Base-by-base conservation (phyloP, 2,888 invertebrate genomes). In the Lasioglossum figueresi region DNA sequence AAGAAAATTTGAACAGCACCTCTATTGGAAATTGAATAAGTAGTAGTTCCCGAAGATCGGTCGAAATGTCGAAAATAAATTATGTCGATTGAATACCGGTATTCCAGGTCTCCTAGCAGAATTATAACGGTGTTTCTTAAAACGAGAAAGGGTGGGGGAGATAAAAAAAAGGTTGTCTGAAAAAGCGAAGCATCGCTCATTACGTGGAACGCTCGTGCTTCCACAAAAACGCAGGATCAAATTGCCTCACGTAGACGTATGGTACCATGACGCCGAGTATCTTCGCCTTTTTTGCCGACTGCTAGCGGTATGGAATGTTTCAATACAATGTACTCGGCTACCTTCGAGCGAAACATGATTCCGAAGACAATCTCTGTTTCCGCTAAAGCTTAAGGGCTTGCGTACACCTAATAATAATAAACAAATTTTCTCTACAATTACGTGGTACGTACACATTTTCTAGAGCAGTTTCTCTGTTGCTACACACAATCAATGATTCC, bases 161-260 rank as follows among this genome's bases (percentile, higher is more conserved):
- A 48, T 75, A 45, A 82, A 80, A 76, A 70, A 77, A 66, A n/a
- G 14, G 63, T 14, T 74, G 31, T 27, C 45, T 34, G 43, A 85
- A 86, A 84, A 77, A 80, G 85, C 73, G 82, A 90, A 88, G 88
- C 90, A 82, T 91, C 85, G 88, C 89, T 92, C 88, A 90, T 92
- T 92, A 91, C 86, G 85, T 79, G 89, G 91, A 91, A 91, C 90
- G 89, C 84, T 88, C 75, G 87, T 81, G 85, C 88, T 92, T 84
- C 84, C 86, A 89, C 87, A 91, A 91, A 92, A 92, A 93, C 86
- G 70, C 76, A 86, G 82, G 88, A 90, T 89, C 88, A 87, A 89
- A 91, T 92, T 92, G 90, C 89, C 91, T 89, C 91, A 91, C 91
- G 91, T 91, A 90, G 85, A 86, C 76, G 86, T 82, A 86, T 82